Base-by-base conservation (phyloP, 2,797 vertebrate genomes). In the Nasua narica region DNA sequence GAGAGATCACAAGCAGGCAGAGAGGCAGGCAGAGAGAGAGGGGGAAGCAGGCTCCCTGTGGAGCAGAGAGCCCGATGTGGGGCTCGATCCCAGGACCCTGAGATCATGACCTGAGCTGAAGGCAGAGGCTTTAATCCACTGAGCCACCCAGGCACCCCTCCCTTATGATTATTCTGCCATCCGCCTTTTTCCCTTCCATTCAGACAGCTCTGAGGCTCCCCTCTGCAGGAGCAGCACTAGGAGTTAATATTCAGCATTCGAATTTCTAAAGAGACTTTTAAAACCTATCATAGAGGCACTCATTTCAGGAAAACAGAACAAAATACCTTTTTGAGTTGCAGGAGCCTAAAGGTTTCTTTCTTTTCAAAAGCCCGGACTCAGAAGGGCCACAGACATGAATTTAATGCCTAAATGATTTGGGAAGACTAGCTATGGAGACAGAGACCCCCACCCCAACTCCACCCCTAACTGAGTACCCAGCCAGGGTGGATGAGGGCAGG, bases 281-380 rank as follows among this genome's bases (percentile, higher is more conserved):
- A 90, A 90, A 43, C 7, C 67, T 91, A 27, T 48, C 25, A 16
- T 29, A 72, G 87, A 94, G 50, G 70, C 19, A 52, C n/a, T 43
- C 40, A 83, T 60, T 85, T 94, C 54, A 5, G 27, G 32, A 19
- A 67, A 72, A 35, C 46, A 77, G 50, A n/a, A n/a, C 46, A 77
- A 21, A 67, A 54, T 21, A 74, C 3, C 13, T 72, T 79, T 76
- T 37, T 40, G 52, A 82, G 37, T n/a, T 91, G 10, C 7, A 32
- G 69, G 8, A 76, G 19, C 2, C 40, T n/a, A 50, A 32, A 23
- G 15, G 29, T 19, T 90, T 54, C 27, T 67, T 89, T 72, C 25
- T 29, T 91, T 90, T 67, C 81, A 69, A 70, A 90, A 70, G 29
- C 18, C 19, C 69, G 48, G 46, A 78, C 25, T 56, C 37, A 43